Evolutionary conservation across 2,888 invertebrate species (phyloP).

Genomic region (Hoplodrina ambigua): DNA sequence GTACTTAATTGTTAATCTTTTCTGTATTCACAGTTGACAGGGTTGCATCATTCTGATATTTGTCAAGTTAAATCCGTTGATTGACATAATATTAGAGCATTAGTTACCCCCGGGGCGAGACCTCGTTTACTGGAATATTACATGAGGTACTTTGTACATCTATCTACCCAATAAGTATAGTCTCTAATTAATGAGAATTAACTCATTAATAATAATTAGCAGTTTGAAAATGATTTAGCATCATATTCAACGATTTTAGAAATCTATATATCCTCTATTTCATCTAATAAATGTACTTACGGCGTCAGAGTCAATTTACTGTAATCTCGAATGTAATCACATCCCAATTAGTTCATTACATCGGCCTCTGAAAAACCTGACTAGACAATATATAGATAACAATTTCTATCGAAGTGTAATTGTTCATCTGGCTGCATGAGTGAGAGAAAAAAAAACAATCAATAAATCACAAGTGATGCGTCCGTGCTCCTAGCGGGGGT

Average conservation of each 20-base stretch:
- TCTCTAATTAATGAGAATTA: background rate
- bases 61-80: constrained; percentile 24
- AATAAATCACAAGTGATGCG: constrained; percentile 85
- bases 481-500: constrained; percentile 85
- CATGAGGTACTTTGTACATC: background rate
- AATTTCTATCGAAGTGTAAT: constrained; percentile 73
- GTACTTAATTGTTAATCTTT: constrained; percentile 38
- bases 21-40: background rate
- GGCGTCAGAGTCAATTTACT: constrained; percentile 31
- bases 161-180: background rate
- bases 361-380: constrained; percentile 50
- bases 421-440: constrained; percentile 69
- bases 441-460: constrained; percentile 73
- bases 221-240: constrained; percentile 8
- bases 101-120: background rate
- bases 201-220: background rate
- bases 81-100: constrained; percentile 33
- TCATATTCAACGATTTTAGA: constrained; percentile 3
- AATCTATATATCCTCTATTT: constrained; percentile 7
- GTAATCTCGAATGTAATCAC: constrained; percentile 43
- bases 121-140: constrained; percentile 14
- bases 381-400: constrained; percentile 58
- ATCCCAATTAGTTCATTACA: constrained; percentile 49
- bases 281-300: constrained; percentile 19
- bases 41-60: constrained; percentile 13